Conservation (phyloP, 2,888 invertebrate species). For the Drosophila macrospina region DNA sequence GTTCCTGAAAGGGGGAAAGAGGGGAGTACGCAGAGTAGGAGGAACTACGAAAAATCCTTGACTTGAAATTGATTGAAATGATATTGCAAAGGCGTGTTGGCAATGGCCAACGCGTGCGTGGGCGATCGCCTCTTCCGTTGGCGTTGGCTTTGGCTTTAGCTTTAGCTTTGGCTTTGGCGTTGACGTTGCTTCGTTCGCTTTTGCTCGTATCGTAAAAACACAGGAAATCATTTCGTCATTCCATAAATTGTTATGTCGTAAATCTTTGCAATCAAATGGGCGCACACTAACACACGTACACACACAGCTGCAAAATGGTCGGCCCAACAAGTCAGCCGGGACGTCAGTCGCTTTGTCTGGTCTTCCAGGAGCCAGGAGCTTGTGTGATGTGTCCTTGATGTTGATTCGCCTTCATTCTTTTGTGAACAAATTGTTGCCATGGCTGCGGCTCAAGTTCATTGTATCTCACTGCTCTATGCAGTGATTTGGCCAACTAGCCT, state of each 20-base stretch:
- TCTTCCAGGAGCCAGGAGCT: conserved; percentile 7
- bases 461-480: conserved; percentile 43
- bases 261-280: conserved; percentile 77
- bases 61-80: conserved; percentile 81
- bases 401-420: conserved; percentile 21
- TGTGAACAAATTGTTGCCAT: conserved; percentile 68
- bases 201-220: conserved; percentile 68
- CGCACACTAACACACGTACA: conserved; percentile 32
- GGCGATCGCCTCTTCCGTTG: conserved; percentile 42
- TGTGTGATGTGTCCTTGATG: conserved; percentile 52
- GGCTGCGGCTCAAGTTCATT: conserved; percentile 54
- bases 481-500: conserved; percentile 76
- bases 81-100: conserved; percentile 78
- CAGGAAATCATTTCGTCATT: conserved; percentile 82
- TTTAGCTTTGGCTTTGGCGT: too few relatives aligned
- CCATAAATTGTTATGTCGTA: conserved; percentile 83
- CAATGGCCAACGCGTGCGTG: conserved; percentile 60
- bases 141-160: not conserved
- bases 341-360: conserved; percentile 33
- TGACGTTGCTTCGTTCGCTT: conserved; percentile 3
- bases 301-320: conserved; percentile 3
- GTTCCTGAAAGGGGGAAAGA: not conserved
- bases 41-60: conserved; percentile 60
- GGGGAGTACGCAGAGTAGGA: conserved; percentile 24
- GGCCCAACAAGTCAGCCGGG: conserved; percentile 17